Evolutionary conservation across 2,113 vertebrate species (phyloP), one percentile per base, ranked within the genome.

Genomic region (Equus przewalskii): DNA sequence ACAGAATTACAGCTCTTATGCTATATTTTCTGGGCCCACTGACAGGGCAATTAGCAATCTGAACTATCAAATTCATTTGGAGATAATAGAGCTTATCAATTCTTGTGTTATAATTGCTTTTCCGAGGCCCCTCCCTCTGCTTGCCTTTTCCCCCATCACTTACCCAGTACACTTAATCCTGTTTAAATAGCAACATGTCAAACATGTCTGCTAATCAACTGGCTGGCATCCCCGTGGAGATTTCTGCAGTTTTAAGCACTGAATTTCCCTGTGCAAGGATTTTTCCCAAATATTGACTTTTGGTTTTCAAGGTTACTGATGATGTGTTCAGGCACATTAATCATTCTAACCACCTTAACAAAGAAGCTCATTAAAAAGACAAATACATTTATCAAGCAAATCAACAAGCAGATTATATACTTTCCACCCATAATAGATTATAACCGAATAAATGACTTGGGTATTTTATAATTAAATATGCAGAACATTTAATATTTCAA

Each of bases 271-370:
- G 89, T 70, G 75, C 84, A 97, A 98, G 96, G 96, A 93, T 98
- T 98, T 98, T 97, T 91, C n/a, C 97, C 95, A 98, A 98, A 98
- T 98, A 99, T 97, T 99, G 98, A 98, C 98, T 98, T 98, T 97
- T 82, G 86, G 91, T 97, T 98, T 98, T 98, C 98, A 98, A 98
- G 98, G 98, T 99, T 98, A 97, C 98, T 76, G 96, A 94, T 98
- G 97, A 97, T 97, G 95, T 98, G 72, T 94, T 98, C 83, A 87
- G 87, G 89, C 94, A 97, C 95, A 94, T 51, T 96, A 97, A 97
- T 94, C 98, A 83, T 92, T 98, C 97, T 95, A 93, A 93, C 89
- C 98, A 94, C 94, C 72, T 98, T 97, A 98, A 97, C 85, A 98
- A 98, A 97, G 98, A 89, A 98, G 89, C 97, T 98, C 96, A 92